Conservation (phyloP, 1,140 invertebrate genomes). For the Proales similis region DNA sequence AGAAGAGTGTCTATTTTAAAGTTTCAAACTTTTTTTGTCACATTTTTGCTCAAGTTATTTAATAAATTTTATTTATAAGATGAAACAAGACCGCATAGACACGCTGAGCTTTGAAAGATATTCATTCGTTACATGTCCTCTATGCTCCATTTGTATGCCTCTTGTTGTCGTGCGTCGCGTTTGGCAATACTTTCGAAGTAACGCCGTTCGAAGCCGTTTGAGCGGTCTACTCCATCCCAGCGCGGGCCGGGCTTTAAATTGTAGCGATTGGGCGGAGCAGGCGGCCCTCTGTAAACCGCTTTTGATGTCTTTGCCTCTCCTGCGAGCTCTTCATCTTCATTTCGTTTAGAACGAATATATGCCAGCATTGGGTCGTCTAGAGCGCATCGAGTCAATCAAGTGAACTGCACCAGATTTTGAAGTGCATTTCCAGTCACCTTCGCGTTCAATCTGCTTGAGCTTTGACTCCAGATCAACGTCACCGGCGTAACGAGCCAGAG, state of each 20-base stretch:
- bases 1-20: no score
- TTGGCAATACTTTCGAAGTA: slow-evolving; percentile 72
- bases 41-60: no score
- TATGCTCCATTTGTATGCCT: slow-evolving; percentile 87
- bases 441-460: slow-evolving; percentile 66
- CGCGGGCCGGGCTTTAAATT: slow-evolving; percentile 81
- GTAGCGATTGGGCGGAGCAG: slow-evolving; percentile 65
- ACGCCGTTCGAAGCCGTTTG: slow-evolving; percentile 89
- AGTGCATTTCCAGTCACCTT: slow-evolving; percentile 54
- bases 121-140: slow-evolving; percentile 97
- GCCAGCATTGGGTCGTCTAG: slow-evolving; percentile 76
- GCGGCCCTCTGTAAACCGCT: slow-evolving; percentile 69
- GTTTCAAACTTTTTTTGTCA: no score
- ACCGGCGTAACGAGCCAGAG: slow-evolving; percentile 75
- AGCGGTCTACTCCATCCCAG: slow-evolving; percentile 96
- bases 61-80: no score
- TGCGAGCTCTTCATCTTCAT: slow-evolving; percentile 55
- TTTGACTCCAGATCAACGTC: slow-evolving; percentile 76
- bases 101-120: no score
- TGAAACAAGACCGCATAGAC: no score
- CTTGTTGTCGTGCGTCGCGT: slow-evolving; percentile 68
- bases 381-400: neutral
- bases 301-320: slow-evolving; percentile 50
- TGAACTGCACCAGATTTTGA: neutral
- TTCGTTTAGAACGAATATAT: slow-evolving; percentile 71